A percentile compares a stretch with the other conserved stretches of the same genome.
phyloP scores from a whole-genome alignment of 2,888 invertebrate species.

The Oconnorella tubifera region DNA sequence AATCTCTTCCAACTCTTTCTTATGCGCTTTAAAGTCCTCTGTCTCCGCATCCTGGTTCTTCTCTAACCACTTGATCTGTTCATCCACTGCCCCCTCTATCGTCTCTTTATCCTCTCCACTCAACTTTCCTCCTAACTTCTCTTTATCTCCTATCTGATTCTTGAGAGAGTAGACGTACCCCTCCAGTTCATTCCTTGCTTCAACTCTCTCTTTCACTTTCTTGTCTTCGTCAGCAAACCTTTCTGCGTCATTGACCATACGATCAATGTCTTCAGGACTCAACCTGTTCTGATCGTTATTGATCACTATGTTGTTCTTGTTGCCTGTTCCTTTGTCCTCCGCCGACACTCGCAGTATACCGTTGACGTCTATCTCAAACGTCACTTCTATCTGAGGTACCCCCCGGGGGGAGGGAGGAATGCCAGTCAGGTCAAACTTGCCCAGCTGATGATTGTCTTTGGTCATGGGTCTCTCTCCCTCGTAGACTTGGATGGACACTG shows the following conservation, averaged over 20 bases:
- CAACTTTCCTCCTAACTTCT: slow-evolving; percentile 87
- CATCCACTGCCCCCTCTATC: slow-evolving; percentile 88
- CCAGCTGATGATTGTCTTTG: slow-evolving; percentile 96
- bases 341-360: slow-evolving; percentile 69
- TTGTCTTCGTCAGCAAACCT: slow-evolving; percentile 99
- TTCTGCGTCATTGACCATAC: slow-evolving; percentile 99
- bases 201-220: slow-evolving; percentile 76
- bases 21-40: slow-evolving; percentile 88
- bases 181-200: slow-evolving; percentile 93
- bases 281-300: slow-evolving; percentile 96
- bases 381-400: slow-evolving; percentile 58
- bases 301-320: slow-evolving; percentile 96
- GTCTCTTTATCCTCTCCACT: slow-evolving; percentile 86
- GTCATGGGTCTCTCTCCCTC: slow-evolving; percentile 99
- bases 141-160: slow-evolving; percentile 91
- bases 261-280: slow-evolving; percentile 95
- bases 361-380: slow-evolving; percentile 61
- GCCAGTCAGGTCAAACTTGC: slow-evolving; percentile 95
- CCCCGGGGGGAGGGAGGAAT: slow-evolving; percentile 73
- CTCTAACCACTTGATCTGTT: slow-evolving; percentile 96
- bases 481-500: slow-evolving; percentile 92
- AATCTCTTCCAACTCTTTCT: slow-evolving; percentile 86
- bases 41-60: slow-evolving; percentile 87
- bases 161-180: slow-evolving; percentile 90
- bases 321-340: slow-evolving; percentile 92